Evolutionary conservation across 2,797 vertebrate species (phyloP).

Genomic region (Rhinophrynus dorsalis): DNA sequence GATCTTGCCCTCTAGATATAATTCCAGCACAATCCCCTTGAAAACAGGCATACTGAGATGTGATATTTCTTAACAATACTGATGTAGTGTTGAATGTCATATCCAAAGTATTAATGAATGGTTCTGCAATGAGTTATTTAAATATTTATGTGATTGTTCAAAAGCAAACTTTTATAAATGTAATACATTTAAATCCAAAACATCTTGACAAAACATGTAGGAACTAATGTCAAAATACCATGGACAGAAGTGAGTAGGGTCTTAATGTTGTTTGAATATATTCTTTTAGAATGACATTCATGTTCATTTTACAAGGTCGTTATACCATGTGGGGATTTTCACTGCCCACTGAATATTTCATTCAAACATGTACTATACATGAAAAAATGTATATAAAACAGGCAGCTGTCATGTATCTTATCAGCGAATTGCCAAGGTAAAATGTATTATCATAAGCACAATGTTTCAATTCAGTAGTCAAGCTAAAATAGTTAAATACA

Average conservation of each 20-base stretch:
- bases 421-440: conserved; percentile 22
- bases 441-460: conserved; percentile 27
- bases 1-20: too few species aligned
- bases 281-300: conserved; percentile 1
- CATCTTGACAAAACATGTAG: not conserved
- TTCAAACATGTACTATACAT: conserved; percentile 27
- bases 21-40: too few species aligned
- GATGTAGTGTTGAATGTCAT: too few species aligned
- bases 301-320: conserved; percentile 25
- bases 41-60: too few species aligned
- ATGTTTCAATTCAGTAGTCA: conserved; percentile 5
- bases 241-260: not conserved
- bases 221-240: not conserved
- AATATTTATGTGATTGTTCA: not conserved
- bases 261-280: not conserved
- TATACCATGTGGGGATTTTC: conserved; percentile 8
- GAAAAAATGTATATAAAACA: conserved; percentile 12
- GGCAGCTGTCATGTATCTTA: conserved; percentile 17
- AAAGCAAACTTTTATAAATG: not conserved
- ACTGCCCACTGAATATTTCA: conserved; percentile 19
- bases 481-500: not conserved
- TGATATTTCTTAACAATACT: too few species aligned
- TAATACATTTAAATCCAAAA: not conserved
- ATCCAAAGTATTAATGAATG: too few species aligned
- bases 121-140: not conserved